These are phyloP conservation scores for Pseudolaguvia tuberculata DNA, from an alignment of 2,113 vertebrate genomes.

Conservation along the genomic window DNA sequence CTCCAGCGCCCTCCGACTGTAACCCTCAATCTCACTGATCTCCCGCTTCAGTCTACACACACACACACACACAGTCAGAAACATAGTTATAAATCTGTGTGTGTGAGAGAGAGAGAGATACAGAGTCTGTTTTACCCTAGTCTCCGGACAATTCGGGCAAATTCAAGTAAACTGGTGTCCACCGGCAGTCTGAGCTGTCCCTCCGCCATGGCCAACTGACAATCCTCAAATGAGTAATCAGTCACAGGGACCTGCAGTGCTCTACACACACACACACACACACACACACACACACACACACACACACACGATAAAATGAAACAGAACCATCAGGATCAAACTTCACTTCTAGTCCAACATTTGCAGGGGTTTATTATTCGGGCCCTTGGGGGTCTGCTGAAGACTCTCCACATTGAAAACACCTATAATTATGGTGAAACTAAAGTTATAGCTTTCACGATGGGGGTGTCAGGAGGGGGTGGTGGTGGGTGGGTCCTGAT, in stretches of 20 bases:
- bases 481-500: no score
- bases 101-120: background rate
- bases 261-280: conserved; percentile 57
- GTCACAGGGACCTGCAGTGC: conserved; percentile 87
- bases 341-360: no score
- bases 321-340: background rate
- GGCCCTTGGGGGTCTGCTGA: no score
- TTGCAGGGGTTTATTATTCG: no score
- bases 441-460: no score
- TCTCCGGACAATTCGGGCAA: conserved; percentile 87
- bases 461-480: no score
- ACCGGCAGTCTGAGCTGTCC: conserved; percentile 88
- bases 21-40: conserved; percentile 78
- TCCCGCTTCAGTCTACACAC: conserved; percentile 77
- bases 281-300: no score
- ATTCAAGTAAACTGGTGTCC: conserved; percentile 88
- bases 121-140: conserved; percentile 83
- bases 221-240: conserved; percentile 96
- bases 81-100: background rate
- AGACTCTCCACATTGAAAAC: background rate
- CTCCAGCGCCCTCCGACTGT: conserved; percentile 69
- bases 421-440: background rate
- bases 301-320: no score
- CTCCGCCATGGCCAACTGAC: conserved; percentile 91
- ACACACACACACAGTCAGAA: background rate